Conservation (phyloP, 2,888 invertebrate genomes). For the Drosophila leonis region DNA sequence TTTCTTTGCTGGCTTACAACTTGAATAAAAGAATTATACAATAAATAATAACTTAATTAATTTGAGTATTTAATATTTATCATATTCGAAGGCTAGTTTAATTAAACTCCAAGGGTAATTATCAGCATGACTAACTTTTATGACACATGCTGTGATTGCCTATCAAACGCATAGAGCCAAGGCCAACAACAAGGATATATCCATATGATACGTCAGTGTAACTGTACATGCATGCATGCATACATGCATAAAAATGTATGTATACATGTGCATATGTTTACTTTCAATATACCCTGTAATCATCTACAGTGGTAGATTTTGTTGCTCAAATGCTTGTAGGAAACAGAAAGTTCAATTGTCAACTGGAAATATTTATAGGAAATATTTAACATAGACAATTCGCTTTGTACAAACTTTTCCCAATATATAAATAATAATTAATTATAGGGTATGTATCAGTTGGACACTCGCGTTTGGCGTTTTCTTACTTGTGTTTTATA, state of each 20-base stretch:
- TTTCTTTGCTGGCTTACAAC: too few species aligned
- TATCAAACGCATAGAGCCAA: conserved; percentile 32
- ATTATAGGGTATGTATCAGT: background rate
- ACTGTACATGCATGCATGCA: background rate
- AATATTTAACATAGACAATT: background rate
- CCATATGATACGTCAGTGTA: conserved; percentile 29
- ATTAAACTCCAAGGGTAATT: background rate
- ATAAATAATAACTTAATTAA: background rate
- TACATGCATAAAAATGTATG: background rate
- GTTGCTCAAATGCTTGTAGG: background rate
- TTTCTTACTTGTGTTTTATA: conserved; percentile 13
- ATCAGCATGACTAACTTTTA: conserved; percentile 8
- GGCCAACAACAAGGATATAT: background rate
- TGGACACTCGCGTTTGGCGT: background rate
- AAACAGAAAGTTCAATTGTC: rapidly evolving
- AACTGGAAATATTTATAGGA: background rate
- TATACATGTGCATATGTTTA: background rate
- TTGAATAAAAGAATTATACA: too few species aligned
- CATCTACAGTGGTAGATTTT: background rate
- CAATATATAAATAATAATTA: background rate
- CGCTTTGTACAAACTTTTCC: background rate
- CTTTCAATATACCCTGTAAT: background rate
- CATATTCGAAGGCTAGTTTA: background rate
- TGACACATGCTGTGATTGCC: conserved; percentile 15
- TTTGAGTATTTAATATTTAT: background rate